Evolutionary conservation across 1,140 invertebrate genomes (phyloP), one percentile per base, ranked within the genome.

Genomic region (Penaeus vannamei): DNA sequence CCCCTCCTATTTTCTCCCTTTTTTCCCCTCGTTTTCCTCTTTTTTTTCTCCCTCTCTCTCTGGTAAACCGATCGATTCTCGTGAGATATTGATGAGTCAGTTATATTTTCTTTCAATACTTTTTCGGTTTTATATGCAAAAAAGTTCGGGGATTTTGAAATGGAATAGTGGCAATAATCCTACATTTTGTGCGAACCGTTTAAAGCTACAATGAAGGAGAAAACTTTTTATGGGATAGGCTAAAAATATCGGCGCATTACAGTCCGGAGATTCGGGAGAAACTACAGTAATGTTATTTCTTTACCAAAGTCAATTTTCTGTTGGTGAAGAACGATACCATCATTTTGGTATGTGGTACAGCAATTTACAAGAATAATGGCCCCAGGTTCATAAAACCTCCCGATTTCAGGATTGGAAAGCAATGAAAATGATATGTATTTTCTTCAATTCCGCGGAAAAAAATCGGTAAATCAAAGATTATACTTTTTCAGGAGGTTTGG

Each of bases 271-370:
- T 89, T 89, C 66, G 83, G 87, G 84, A 62, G 87, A 89, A 89
- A 89, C 87, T 89, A 89, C 87, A 77, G 87, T 89, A 89, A 89
- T 89, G 87, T 89, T 89, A 89, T 89, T 89, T 84, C 87, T 89
- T 89, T 89, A 89, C 87, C 87, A 84, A 89, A 89, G 87, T 89
- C 83, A 89, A 89, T 89, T 89, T 89, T 89, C 87, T 84, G 87
- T 89, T 85, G 83, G 87, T 84, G 87, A 89, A 53, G 82, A 84
- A 85, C 61, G 87, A 89, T 81, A 59, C 83, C 87, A 85, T 89
- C 72, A 46, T 46, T 64, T 60, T 59, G 72, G 81, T 76, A 76
- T 76, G 72, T 62, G 69, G 82, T 81, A 46, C 29, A 66, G 32
- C 77, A 29, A 87, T 87, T 87, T 87, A 81, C 46, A 87, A 81